Conservation (phyloP, 2,888 invertebrate genomes). For the Pollenia griseotomentosa region DNA sequence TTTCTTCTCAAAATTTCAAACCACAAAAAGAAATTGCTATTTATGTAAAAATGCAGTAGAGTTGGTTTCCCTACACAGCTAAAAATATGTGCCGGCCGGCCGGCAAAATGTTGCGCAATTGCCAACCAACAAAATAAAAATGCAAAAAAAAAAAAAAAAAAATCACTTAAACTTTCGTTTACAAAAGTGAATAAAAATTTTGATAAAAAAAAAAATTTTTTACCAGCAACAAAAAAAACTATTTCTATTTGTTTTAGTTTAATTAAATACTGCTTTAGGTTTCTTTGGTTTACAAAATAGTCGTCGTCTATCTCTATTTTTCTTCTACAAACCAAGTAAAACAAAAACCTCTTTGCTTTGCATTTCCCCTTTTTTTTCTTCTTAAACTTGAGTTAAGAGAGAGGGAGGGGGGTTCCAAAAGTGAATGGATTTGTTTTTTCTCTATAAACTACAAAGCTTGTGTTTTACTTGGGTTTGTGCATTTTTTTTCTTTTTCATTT, state of each 20-base stretch:
- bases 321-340: background rate
- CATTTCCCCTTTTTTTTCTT: background rate
- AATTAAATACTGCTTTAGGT: conserved; percentile 4
- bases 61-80: background rate
- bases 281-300: background rate
- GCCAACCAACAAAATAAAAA: conserved; percentile 42
- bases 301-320: conserved; percentile 21
- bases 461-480: conserved; percentile 35
- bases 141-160: conserved; percentile 8
- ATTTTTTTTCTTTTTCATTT: conserved; percentile 1
- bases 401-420: conserved; percentile 28
- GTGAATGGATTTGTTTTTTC: conserved; percentile 57
- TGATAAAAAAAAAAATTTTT: background rate
- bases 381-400: background rate
- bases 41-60: background rate
- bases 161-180: conserved; percentile 26
- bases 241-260: conserved; percentile 19
- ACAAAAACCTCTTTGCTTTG: background rate
- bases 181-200: background rate
- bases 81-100: conserved; percentile 62
- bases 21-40: background rate
- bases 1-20: background rate
- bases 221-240: conserved; percentile 28
- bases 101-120: conserved; percentile 71
- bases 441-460: conserved; percentile 45